A percentile compares a stretch with the other conserved stretches of the same genome.
Evolutionary conservation across 2,797 vertebrate genomes (phyloP).

Genomic region (Acridotheres tristis): DNA sequence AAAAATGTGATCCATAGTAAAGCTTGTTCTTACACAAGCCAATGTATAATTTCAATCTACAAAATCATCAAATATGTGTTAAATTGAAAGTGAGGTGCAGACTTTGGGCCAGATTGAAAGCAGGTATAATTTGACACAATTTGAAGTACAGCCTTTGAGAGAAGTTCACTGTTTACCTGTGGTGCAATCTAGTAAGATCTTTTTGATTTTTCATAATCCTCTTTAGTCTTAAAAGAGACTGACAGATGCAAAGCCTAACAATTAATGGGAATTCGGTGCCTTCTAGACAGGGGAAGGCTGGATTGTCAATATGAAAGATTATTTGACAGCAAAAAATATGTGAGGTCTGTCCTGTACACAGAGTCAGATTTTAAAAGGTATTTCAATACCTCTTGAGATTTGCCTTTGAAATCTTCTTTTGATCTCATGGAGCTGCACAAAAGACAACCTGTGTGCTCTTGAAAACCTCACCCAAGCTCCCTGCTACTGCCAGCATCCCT

Average conservation of each 20-base stretch:
- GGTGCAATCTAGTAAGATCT: not conserved
- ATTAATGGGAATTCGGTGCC: not conserved
- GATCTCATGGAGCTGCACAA: not conserved
- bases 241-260: not conserved
- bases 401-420: not conserved
- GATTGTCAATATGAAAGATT: not conserved
- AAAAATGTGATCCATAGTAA: not conserved
- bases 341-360: not conserved
- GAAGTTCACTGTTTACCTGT: not conserved
- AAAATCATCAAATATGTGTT: not conserved
- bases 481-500: not conserved
- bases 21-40: not conserved
- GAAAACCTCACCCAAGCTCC: not conserved
- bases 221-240: not conserved
- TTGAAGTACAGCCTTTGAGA: not conserved
- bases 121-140: not conserved
- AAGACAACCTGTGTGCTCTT: not conserved
- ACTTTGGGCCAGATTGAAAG: not conserved
- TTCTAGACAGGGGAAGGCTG: not conserved
- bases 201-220: too few relatives aligned
- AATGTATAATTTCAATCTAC: not conserved
- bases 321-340: not conserved
- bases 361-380: not conserved
- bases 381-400: not conserved
- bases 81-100: not conserved